These are phyloP conservation scores for Plecotus auritus DNA, from an alignment of 2,113 vertebrate species.

Conservation along the genomic window DNA sequence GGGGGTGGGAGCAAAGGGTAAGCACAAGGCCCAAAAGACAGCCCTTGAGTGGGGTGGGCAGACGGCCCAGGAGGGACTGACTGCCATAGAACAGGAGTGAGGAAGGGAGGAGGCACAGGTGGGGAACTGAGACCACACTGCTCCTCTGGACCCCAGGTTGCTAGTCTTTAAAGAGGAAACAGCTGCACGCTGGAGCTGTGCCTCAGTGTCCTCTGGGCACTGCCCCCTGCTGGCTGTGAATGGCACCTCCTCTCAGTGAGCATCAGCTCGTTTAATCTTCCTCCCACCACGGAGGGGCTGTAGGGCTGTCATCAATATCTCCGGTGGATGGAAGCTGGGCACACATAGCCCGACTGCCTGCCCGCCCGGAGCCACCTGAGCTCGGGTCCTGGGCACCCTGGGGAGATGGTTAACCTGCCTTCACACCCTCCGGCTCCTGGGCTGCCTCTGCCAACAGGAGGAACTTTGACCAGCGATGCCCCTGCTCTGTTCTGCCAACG, in stretches of 20 bases:
- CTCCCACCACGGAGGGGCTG: neutral
- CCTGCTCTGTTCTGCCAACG: neutral
- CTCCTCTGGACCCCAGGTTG: neutral
- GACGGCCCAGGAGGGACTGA: neutral
- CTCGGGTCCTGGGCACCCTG: neutral
- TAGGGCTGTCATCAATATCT: fast-evolving
- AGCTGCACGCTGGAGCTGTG: neutral
- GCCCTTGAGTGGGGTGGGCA: neutral
- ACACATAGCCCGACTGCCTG: fast-evolving
- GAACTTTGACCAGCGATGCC: neutral
- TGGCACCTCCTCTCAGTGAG: fast-evolving
- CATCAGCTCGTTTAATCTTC: neutral
- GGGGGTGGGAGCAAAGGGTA: neutral
- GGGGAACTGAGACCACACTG: neutral
- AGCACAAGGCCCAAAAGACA: neutral
- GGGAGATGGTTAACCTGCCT: neutral
- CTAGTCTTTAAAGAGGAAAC: neutral
- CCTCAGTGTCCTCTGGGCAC: neutral
- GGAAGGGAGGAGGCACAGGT: neutral
- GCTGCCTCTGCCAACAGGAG: neutral
- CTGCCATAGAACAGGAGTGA: fast-evolving
- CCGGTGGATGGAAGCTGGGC: fast-evolving
- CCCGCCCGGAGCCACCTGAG: neutral
- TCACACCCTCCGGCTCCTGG: neutral
- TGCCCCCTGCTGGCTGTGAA: fast-evolving